These are phyloP conservation scores for Drosophila helvetica DNA, from an alignment of 2,888 invertebrate genomes.

Conservation along the genomic window DNA sequence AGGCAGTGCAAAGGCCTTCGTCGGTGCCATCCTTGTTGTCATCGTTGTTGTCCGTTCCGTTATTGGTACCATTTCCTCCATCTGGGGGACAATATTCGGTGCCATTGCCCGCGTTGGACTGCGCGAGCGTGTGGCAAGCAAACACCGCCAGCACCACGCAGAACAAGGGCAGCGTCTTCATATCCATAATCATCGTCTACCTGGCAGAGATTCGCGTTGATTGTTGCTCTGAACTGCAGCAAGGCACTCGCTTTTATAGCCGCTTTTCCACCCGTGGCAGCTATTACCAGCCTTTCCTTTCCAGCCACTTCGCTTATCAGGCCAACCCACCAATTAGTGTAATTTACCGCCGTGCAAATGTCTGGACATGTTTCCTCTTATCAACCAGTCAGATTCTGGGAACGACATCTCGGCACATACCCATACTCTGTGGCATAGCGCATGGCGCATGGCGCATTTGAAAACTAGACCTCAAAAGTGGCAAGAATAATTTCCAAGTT, in stretches of 20 bases:
- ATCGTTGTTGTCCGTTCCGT: neutral
- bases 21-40: neutral
- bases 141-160: conserved; percentile 26
- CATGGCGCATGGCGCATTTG: neutral
- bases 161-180: conserved; percentile 41
- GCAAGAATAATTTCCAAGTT: no score
- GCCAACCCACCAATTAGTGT: conserved; percentile 29
- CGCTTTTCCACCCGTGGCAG: neutral
- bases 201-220: conserved; percentile 25
- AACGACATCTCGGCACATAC: conserved; percentile 3
- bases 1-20: conserved; percentile 45
- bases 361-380: conserved; percentile 14
- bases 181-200: conserved; percentile 46
- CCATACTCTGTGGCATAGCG: neutral
- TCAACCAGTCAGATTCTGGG: conserved; percentile 12
- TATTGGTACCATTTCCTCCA: no score
- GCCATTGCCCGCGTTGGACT: rapidly evolving
- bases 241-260: conserved; percentile 56
- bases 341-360: conserved; percentile 9
- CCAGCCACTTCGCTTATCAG: conserved; percentile 33
- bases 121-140: conserved; percentile 4
- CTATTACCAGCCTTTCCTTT: conserved; percentile 55
- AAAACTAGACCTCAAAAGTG: neutral
- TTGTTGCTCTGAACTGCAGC: conserved; percentile 7
- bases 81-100: conserved; percentile 18